These are phyloP conservation scores for Lithophane ornitopus DNA, from an alignment of 2,888 invertebrate genomes.

Conservation along the genomic window DNA sequence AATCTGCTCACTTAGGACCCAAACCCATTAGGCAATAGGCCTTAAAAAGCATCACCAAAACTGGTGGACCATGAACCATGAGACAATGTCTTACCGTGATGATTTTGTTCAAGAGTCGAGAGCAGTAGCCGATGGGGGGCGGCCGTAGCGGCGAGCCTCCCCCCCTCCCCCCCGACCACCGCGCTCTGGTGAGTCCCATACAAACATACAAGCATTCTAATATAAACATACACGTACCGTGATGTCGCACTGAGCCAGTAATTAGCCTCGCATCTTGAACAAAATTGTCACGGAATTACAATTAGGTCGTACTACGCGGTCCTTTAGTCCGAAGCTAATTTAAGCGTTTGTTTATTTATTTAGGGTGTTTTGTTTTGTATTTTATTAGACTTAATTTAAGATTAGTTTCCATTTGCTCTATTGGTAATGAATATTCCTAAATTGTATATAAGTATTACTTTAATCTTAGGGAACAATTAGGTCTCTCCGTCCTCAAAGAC, in stretches of 20 bases:
- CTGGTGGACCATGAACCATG: conserved; percentile 51
- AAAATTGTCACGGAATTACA: conserved; percentile 73
- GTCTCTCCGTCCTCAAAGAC: not conserved
- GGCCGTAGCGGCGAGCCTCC: conserved; percentile 81
- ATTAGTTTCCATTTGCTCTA: not conserved
- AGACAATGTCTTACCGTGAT: conserved; percentile 76
- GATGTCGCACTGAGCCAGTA: conserved; percentile 59
- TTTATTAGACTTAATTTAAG: not conserved
- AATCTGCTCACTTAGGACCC: conserved; percentile 11
- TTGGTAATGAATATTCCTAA: not conserved
- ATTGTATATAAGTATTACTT: too few species aligned
- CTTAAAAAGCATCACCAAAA: conserved; percentile 28
- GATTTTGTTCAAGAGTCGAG: conserved; percentile 90
- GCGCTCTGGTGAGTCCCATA: conserved; percentile 83
- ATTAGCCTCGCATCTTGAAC: conserved; percentile 82
- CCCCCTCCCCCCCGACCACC: conserved; percentile 77
- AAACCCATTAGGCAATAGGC: conserved; percentile 20
- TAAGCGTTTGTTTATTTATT: conserved; percentile 4
- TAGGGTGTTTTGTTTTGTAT: not conserved
- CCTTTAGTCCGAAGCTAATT: conserved; percentile 4
- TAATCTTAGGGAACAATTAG: not conserved
- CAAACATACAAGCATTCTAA: conserved; percentile 66
- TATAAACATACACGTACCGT: conserved; percentile 41
- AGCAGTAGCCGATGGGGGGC: conserved; percentile 81
- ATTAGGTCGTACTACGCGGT: conserved; percentile 11